Conservation (phyloP, 1,140 invertebrate species). For the Delia radicum region DNA sequence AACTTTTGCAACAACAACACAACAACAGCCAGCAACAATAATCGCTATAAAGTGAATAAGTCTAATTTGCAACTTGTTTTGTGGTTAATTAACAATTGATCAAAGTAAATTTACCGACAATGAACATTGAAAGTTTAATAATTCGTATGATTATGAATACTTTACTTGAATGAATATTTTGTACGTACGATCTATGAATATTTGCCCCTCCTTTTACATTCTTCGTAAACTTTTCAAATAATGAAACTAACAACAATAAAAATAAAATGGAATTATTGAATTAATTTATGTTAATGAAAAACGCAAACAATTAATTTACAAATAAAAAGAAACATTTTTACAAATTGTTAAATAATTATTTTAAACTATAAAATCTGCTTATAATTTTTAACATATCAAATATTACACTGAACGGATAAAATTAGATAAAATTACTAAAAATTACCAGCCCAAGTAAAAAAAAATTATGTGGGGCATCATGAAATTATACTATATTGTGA, state of each 20-base stretch:
- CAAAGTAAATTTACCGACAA: slow-evolving; percentile 1
- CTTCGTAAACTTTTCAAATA: background rate
- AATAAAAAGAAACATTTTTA: background rate
- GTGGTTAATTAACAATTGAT: slow-evolving; percentile 24
- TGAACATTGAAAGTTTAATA: no score
- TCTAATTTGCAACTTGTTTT: slow-evolving; percentile 23
- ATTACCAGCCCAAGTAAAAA: no score
- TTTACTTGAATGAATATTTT: no score
- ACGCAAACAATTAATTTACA: background rate
- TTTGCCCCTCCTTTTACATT: background rate
- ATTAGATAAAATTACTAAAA: no score
- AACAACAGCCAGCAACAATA: background rate
- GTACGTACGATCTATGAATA: no score
- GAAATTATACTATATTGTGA: no score
- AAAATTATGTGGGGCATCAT: no score
- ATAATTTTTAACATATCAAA: no score
- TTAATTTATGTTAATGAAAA: background rate
- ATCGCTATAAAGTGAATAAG: background rate
- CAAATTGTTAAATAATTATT: background rate
- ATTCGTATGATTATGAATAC: no score
- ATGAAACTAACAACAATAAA: background rate
- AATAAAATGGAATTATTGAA: background rate
- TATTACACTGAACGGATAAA: no score
- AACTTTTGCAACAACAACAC: background rate
- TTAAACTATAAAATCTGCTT: no score